Conservation (phyloP, 2,797 vertebrate genomes). For the Propithecus perrieri region DNA sequence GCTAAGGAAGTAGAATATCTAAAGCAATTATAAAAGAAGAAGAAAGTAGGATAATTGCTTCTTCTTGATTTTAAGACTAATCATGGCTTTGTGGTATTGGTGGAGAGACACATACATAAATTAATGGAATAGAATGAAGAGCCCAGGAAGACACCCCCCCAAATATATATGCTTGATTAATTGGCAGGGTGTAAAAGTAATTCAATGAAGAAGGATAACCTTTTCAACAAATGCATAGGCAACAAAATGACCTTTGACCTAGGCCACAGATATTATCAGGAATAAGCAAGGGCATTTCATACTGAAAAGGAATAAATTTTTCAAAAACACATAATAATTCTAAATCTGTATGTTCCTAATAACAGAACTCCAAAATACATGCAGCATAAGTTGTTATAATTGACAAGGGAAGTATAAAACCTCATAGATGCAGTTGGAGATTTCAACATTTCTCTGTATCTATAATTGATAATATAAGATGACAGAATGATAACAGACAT, state of each 20-base stretch:
- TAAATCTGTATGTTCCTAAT: background rate
- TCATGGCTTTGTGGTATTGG: background rate
- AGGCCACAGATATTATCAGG: background rate
- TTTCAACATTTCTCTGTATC: background rate
- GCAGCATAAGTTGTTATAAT: background rate
- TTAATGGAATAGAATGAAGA: background rate
- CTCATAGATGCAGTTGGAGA: background rate
- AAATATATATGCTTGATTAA: background rate
- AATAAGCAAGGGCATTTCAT: background rate
- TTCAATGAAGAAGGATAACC: background rate
- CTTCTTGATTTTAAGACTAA: background rate
- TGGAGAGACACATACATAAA: background rate
- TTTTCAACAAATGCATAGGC: background rate
- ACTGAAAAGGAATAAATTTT: background rate
- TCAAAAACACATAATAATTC: background rate
- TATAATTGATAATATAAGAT: background rate
- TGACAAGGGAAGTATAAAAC: background rate
- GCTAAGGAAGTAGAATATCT: background rate
- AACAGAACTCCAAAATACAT: background rate
- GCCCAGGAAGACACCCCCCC: background rate
- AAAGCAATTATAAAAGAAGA: background rate
- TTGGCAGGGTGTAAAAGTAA: background rate
- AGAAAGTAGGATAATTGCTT: background rate
- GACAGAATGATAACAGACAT: background rate
- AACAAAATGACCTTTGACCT: background rate